These are phyloP conservation scores for Paedocypris sp. DNA, from an alignment of 2,113 vertebrate genomes.

Conservation along the genomic window DNA sequence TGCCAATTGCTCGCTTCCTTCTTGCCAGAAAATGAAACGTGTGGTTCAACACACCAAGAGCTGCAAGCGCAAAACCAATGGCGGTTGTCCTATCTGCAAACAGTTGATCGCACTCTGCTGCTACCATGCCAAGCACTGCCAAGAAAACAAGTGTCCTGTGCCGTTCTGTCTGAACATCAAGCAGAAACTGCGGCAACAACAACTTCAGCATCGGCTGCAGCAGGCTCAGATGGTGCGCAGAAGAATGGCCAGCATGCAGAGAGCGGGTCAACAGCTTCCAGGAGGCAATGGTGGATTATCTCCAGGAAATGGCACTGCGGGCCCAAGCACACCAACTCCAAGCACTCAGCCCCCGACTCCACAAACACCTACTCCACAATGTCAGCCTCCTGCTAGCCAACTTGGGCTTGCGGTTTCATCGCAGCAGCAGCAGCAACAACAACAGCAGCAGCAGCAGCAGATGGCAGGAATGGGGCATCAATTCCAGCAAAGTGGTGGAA, in stretches of 20 bases:
- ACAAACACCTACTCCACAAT: slow-evolving; percentile 70
- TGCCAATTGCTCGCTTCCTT: slow-evolving; percentile 91
- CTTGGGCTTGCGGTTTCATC: slow-evolving; percentile 46
- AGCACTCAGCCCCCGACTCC: slow-evolving; percentile 81
- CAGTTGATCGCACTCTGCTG: slow-evolving; percentile 95
- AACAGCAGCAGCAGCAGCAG: slow-evolving; percentile 61
- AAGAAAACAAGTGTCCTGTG: slow-evolving; percentile 97
- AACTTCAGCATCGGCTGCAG: slow-evolving; percentile 90
- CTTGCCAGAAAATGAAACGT: slow-evolving; percentile 98
- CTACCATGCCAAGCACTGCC: slow-evolving; percentile 98
- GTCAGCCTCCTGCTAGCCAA: slow-evolving; percentile 47
- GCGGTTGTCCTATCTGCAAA: slow-evolving; percentile 94
- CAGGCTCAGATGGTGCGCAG: slow-evolving; percentile 93
- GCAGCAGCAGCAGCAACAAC: no score
- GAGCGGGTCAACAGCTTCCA: slow-evolving; percentile 66
- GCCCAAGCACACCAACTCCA: slow-evolving; percentile 78
- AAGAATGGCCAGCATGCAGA: slow-evolving; percentile 94
- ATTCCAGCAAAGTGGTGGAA: slow-evolving; percentile 47
- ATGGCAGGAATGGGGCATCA: slow-evolving; percentile 45
- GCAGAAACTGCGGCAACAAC: slow-evolving; percentile 95
- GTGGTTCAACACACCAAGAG: slow-evolving; percentile 95
- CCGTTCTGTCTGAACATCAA: slow-evolving; percentile 98
- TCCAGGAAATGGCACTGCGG: slow-evolving; percentile 57
- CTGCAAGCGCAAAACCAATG: slow-evolving; percentile 94
- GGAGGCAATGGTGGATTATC: slow-evolving; percentile 52